Evolutionary conservation across 2,113 vertebrate species (phyloP), one percentile per base, ranked within the genome.

Genomic region (Cathartes aura): DNA sequence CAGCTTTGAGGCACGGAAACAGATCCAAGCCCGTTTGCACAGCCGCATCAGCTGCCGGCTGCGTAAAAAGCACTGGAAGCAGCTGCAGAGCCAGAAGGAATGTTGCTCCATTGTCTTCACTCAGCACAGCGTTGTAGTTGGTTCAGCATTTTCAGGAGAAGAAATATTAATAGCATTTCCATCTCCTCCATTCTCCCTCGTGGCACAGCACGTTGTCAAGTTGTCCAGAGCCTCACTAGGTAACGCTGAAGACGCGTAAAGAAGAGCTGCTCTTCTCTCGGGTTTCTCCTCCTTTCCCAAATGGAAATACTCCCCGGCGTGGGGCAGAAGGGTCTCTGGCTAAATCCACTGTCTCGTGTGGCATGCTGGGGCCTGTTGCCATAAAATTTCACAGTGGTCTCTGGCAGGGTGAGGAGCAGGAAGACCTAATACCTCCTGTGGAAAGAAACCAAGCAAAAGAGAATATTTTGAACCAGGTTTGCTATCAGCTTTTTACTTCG

Each of bases 21-120:
- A 79, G 48, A 50, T 68, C 43, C 36, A 72, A 72, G 52, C 55
- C 52, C 0, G 0, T 89, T 40, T 66, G 71, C 75, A 72, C 70
- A 86, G 64, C 74, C 19, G 7, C 70, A 68, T 66, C 59, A 66
- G 82, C 82, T 94, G 70, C 66, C 1, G 0, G 62, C 66, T 89
- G 50, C 15, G 0, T 67, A n/a, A 81, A 56, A 92, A 81, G n/a
- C 45, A 29, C 63, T 84, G 73, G 76, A 78, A 82, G 84, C 92
- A 96, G 93, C 86, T 96, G 92, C 92, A 89, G 89, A 85, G 83
- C 73, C 87, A 85, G 94, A 64, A 87, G 83, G 87, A 89, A 62
- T 5, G 43, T 87, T 62, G 27, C 29, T 96, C 72, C 40, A 9
- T 90, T 95, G 30, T 81, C 74, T 62, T 85, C 53, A 8, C 59